Base-by-base conservation (phyloP, 2,113 vertebrate genomes). In the Paramisgurnus dabryanus region DNA sequence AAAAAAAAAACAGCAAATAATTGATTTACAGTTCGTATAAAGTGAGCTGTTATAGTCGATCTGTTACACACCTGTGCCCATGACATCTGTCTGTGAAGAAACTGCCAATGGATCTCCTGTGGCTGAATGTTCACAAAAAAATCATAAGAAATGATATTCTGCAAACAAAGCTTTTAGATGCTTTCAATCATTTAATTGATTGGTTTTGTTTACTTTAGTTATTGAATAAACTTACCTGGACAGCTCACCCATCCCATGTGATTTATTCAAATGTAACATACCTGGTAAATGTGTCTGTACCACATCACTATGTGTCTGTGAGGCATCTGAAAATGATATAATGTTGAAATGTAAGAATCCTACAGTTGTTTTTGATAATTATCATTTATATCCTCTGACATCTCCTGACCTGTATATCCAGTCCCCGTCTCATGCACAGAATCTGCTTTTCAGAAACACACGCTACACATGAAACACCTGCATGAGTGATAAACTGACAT, bases 371-470 rank as follows among this genome's bases (percentile, higher is more conserved):
- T 39, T 49, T 49, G 40, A 39, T 45, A 53, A 53, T 13, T 4
- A 15, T 53, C 0, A 53, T 15, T 53, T 13, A 13, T 15, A 5
- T 53, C 4, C 49, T 53, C 4, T n/a, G 53, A 17, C 0, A 6
- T 57, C 55, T n/a, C n/a, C 17, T 71, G 77, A 92, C 92, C 90
- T 90, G 89, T 92, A 74, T 86, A 82, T 68, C 90, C 88, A 76
- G 74, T 83, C 1, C 82, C 49, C 1, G 83, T 45, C 57, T 80
- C 86, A 17, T 79, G 66, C 67, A 79, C 60, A 67, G 85, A 82
- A 27, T 82, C 87, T 89, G 71, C 34, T 80, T 50, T 67, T 76
- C 41, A 77, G 43, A 81, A 83, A 77, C n/a, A 82, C 55, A 72
- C 27, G 22, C 49, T 18, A 61, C 68, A 75, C 75, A 67, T 79